These are phyloP conservation scores for Phymastichus coffea DNA, from an alignment of 1,140 invertebrate species.

Conservation along the genomic window DNA sequence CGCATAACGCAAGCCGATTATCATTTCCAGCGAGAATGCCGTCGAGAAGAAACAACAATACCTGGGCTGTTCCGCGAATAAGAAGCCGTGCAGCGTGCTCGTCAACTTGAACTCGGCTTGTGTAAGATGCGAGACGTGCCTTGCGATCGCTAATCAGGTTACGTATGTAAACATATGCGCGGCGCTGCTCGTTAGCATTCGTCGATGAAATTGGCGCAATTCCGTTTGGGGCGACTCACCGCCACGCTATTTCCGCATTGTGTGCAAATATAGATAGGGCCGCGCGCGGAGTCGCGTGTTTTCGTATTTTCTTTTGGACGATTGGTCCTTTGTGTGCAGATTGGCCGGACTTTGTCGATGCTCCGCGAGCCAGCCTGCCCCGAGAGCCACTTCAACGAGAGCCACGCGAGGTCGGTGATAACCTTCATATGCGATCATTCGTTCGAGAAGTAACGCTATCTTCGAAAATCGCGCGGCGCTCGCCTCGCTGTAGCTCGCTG, in stretches of 20 bases:
- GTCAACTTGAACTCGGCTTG: slow-evolving; percentile 43
- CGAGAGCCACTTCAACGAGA: slow-evolving; percentile 32
- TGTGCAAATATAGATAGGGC: too few relatives aligned
- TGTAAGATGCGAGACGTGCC: slow-evolving; percentile 43
- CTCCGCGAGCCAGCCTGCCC: slow-evolving; percentile 34
- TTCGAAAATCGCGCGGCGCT: too few relatives aligned
- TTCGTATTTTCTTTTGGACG: too few relatives aligned
- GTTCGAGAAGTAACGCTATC: slow-evolving; percentile 47
- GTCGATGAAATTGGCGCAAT: too few relatives aligned
- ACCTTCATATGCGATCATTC: slow-evolving; percentile 40
- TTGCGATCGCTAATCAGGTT: slow-evolving; percentile 43
- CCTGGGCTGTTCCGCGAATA: background rate
- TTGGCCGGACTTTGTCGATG: slow-evolving; percentile 41
- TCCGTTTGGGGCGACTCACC: too few relatives aligned
- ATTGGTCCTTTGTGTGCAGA: slow-evolving; percentile 32
- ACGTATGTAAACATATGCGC: background rate
- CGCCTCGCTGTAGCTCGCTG: too few relatives aligned
- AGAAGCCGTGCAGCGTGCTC: slow-evolving; percentile 14
- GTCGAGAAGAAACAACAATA: slow-evolving; percentile 6
- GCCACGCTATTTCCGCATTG: too few relatives aligned
- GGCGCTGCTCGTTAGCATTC: too few relatives aligned
- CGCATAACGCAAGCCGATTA: too few relatives aligned
- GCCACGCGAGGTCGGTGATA: slow-evolving; percentile 32
- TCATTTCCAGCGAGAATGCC: too few relatives aligned
- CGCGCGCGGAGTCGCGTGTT: too few relatives aligned